Evolutionary conservation across 2,113 vertebrate species (phyloP), one percentile per base, ranked within the genome.

Genomic region (Carlito syrichta): DNA sequence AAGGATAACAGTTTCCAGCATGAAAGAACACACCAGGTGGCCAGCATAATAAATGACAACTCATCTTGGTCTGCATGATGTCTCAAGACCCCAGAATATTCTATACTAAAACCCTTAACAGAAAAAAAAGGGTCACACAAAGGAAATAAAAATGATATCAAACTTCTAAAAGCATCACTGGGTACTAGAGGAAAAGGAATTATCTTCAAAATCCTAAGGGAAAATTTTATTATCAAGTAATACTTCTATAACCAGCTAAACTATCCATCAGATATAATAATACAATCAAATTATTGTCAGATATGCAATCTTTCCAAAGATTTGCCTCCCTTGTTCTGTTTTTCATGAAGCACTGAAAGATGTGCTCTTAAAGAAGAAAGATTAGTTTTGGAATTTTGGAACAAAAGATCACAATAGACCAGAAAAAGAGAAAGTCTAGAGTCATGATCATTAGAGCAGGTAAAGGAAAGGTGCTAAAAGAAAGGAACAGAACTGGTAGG

Each of bases 201-300:
- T 13, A 11, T 83, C 68, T 63, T 78, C 78, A 77, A 27, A 77
- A 38, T 62, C 25, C 40, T 11, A n/a, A 63, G 11, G 5, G 52
- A 35, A 48, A 10, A 12, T 20, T 43, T 7, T 40, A 73, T 66
- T 58, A 50, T 68, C 38, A 50, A 97, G 58, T 89, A 73, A 66
- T 11, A 86, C 45, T 95, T 85, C 43, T 91, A 69, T 95, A 58
- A 17, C 96, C 77, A 95, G 63, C 86, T 88, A 79, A 96, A 93
- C 86, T 95, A 83, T 71, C 94, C 25, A 45, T 17, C 12, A 25
- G 81, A 11, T n/a, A 17, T 8, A 50, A 0, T 3, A 1, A 8
- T 52, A 40, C 30, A 84, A 62, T 35, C 69, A 58, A 77, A 50
- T 48, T 12, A 14, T 5, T 11, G 1, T n/a, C 12, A 45, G 4